These are phyloP conservation scores for Harpagifer antarcticus DNA, from an alignment of 2,797 vertebrate species.

Conservation along the genomic window DNA sequence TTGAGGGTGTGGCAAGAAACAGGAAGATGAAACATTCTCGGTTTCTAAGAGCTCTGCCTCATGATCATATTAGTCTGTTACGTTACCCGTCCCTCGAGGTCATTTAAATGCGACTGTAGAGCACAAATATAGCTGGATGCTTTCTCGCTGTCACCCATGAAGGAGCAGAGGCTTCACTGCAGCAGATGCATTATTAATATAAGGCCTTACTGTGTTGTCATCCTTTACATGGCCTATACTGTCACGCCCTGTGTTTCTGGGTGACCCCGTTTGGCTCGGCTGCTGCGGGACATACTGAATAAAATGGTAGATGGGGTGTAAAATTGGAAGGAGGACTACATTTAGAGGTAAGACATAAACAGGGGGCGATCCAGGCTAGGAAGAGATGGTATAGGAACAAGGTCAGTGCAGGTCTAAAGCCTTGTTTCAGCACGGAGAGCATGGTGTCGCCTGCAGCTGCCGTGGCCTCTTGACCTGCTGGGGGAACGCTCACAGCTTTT, in stretches of 20 bases:
- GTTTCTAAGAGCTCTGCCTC: conserved; percentile 7
- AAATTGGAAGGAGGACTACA: neutral
- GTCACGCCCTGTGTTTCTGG: conserved; percentile 43
- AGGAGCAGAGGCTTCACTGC: conserved; percentile 31
- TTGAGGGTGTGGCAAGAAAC: conserved; percentile 29
- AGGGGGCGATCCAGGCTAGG: conserved; percentile 2
- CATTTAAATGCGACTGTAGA: conserved; percentile 23
- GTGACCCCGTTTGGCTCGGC: conserved; percentile 55
- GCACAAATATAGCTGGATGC: conserved; percentile 22
- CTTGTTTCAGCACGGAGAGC: conserved; percentile 22
- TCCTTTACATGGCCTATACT: conserved; percentile 49
- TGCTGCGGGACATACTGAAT: conserved; percentile 33
- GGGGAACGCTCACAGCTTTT: conserved; percentile 43
- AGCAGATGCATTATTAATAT: conserved; percentile 69
- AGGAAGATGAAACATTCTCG: neutral
- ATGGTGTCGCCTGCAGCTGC: conserved; percentile 69
- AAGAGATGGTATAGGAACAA: conserved; percentile 30
- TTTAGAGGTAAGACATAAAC: neutral
- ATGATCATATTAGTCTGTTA: conserved; percentile 40
- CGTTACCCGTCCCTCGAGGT: conserved; percentile 25
- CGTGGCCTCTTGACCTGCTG: conserved; percentile 74
- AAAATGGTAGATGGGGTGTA: neutral
- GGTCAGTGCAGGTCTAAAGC: conserved; percentile 46
- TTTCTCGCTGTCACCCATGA: conserved; percentile 24
- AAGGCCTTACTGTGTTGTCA: conserved; percentile 64